Evolutionary conservation across 2,797 vertebrate species (phyloP).

Genomic region (Schizopygopsis malacanthus): DNA sequence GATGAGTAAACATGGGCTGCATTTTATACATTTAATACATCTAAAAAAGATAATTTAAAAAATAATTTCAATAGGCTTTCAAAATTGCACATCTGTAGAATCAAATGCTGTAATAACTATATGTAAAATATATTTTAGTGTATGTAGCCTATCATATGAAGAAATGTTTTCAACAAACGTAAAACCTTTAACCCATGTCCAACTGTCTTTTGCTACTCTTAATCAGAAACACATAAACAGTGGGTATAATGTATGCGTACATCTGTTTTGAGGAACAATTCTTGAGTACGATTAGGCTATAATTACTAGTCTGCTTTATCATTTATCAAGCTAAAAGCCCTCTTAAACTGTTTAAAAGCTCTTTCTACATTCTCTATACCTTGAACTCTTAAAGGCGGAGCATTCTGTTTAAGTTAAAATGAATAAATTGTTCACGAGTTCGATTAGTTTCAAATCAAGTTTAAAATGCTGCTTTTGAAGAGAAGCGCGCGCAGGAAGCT

Average conservation of each 20-base stretch:
- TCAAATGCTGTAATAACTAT: background rate
- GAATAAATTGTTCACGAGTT: background rate
- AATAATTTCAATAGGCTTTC: background rate
- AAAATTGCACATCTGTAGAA: background rate
- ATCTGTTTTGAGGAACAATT: slow-evolving; percentile 9
- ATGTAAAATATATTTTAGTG: background rate
- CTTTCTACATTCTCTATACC: background rate
- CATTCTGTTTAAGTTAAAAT: background rate
- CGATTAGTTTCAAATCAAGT: slow-evolving; percentile 8
- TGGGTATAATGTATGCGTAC: background rate
- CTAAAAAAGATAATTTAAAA: background rate
- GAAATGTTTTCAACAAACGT: background rate
- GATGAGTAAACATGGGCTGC: background rate
- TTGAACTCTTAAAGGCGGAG: background rate
- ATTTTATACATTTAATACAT: background rate
- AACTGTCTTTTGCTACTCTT: background rate
- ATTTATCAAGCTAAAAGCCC: background rate
- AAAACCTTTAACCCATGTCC: background rate
- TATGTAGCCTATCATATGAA: background rate
- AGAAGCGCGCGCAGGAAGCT: slow-evolving; percentile 34
- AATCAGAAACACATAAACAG: background rate
- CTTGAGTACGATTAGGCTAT: background rate
- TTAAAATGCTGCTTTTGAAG: slow-evolving; percentile 1
- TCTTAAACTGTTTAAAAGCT: background rate
- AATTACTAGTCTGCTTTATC: background rate